These are phyloP conservation scores for Kryphioiulus occultus DNA, from an alignment of 2,888 invertebrate species.

Conservation along the genomic window DNA sequence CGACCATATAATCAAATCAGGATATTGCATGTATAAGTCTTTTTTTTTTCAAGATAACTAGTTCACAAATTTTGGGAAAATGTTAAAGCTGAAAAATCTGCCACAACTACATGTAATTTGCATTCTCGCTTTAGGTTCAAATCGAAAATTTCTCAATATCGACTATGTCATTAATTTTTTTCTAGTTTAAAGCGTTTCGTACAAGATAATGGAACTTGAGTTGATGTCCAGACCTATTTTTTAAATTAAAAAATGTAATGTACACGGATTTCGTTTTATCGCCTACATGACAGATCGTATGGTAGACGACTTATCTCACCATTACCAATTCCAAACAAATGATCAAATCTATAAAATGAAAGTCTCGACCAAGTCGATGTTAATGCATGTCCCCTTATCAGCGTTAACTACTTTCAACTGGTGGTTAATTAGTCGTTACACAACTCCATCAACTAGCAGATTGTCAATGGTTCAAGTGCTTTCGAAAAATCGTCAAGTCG, in stretches of 20 bases:
- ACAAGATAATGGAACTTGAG: conserved; percentile 1
- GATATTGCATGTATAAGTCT: no score
- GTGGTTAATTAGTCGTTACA: background rate
- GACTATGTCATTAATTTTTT: background rate
- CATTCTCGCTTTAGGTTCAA: background rate
- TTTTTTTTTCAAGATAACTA: no score
- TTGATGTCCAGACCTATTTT: background rate
- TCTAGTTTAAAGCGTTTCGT: background rate
- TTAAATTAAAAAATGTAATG: background rate
- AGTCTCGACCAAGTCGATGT: background rate
- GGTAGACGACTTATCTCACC: background rate
- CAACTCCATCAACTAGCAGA: background rate
- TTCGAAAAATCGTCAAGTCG: background rate
- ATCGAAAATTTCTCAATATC: background rate
- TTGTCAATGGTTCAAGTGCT: background rate
- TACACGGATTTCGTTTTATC: conserved; percentile 24
- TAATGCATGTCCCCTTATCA: background rate
- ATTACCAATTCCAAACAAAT: background rate
- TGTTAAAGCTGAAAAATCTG: no score
- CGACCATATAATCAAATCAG: no score
- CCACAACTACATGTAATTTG: background rate
- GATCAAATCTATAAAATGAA: background rate
- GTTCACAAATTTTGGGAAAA: no score
- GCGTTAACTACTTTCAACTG: background rate
- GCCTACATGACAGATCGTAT: background rate